Base-by-base conservation (phyloP, 2,888 invertebrate species). In the Polietes domitor region DNA sequence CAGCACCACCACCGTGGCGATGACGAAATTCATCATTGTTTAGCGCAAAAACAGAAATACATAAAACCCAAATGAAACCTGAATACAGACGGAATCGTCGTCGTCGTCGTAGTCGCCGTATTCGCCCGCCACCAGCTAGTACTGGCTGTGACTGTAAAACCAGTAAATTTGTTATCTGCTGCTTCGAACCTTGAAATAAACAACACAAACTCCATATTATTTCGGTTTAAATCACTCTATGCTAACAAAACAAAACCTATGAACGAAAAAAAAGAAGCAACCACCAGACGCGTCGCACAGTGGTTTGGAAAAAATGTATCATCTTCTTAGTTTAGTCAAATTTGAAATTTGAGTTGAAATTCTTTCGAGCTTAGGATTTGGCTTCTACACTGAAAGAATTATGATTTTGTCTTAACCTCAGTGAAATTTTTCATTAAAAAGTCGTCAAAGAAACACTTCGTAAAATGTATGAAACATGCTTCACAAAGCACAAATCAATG, bases 1-100 rank as follows among this genome's bases (percentile, higher is more conserved):
- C 61, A 61, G 10, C 37, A 3, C 4, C 32, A 32, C 17, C 19
- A 17, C 43, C 37, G n/a, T 19, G 43, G 71, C 68, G 76, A 84
- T 84, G 84, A 84, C 84, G 84, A 84, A 84, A 84, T 81, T 79
- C 78, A 77, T 61, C 77, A 81, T 84, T 81, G 78, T 84, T 84
- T 81, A 84, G 81, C 61, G 73, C 68, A 81, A 84, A 83, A 41
- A 72, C 61, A 2, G 26, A 70, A 24, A 72, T 63, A 72, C 24
- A 77, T 71, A 61, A 71, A n/a, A 76, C 41, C 19, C 9, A 17
- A 83, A 70, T 71, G 76, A 84, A 81, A 84, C 83, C 74, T 84
- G 81, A 76, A 84, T 50, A 55, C 55, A 65, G 61, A 3, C 28
- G 3, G 32, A 9, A n/a, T n/a, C 37, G 2, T 47, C 47, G 47